These are phyloP conservation scores for Sigmodon hispidus DNA, from an alignment of 2,113 vertebrate species.

Conservation along the genomic window DNA sequence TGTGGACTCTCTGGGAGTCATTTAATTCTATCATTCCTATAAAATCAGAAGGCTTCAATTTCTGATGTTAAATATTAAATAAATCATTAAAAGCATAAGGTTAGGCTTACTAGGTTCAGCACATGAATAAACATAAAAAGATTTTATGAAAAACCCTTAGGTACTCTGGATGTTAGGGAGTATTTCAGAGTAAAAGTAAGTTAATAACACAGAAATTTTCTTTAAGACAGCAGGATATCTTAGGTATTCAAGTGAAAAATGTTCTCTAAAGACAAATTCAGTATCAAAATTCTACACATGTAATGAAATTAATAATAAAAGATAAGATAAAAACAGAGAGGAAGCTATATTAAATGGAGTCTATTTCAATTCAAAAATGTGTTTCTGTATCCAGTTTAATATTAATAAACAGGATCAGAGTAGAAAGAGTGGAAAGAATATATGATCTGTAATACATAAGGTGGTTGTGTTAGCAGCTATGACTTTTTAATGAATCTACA, in stretches of 20 bases:
- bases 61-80: slow-evolving; percentile 64
- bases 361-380: too few relatives aligned
- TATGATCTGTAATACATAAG: accelerated
- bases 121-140: slow-evolving; percentile 65
- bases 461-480: background rate
- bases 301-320: background rate
- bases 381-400: background rate
- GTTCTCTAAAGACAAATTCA: background rate
- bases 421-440: background rate
- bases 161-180: slow-evolving; percentile 19
- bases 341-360: background rate
- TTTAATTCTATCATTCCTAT: slow-evolving; percentile 60
- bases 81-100: slow-evolving; percentile 60
- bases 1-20: background rate
- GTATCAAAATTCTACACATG: background rate
- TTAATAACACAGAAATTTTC: slow-evolving; percentile 30
- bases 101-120: background rate
- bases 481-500: background rate
- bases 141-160: slow-evolving; percentile 44
- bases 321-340: background rate
- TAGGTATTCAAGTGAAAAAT: slow-evolving; percentile 5
- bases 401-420: background rate
- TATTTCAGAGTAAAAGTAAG: slow-evolving; percentile 49
- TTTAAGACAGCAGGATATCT: slow-evolving; percentile 36
- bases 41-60: slow-evolving; percentile 56